These are phyloP conservation scores for Galagoides demidoff DNA, from an alignment of 2,797 vertebrate species.

Conservation along the genomic window DNA sequence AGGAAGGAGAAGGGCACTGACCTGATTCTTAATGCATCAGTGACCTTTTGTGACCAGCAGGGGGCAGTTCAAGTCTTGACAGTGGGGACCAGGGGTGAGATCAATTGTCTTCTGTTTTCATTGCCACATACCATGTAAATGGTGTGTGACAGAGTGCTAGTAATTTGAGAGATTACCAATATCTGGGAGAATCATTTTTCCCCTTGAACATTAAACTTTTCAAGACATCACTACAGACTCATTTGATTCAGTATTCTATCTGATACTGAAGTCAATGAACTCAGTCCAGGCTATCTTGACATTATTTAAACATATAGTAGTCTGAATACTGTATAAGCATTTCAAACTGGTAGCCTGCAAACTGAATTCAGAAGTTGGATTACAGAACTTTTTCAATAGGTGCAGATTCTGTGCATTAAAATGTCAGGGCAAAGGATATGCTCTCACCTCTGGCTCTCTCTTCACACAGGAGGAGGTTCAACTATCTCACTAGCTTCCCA, in stretches of 20 bases:
- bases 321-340: neutral
- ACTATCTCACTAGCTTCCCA: neutral
- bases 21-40: neutral
- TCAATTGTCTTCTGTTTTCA: neutral
- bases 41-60: neutral
- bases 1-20: accelerated
- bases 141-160: neutral
- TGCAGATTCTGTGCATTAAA: neutral
- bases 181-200: neutral
- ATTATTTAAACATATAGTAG: neutral
- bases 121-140: neutral
- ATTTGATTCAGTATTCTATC: accelerated
- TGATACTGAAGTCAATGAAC: neutral
- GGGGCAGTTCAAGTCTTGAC: neutral
- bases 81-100: too few species aligned
- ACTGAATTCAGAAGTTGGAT: neutral
- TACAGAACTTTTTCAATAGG: neutral
- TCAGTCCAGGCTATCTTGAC: neutral
- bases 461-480: accelerated
- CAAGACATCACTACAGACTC: neutral
- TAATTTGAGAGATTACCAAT: neutral
- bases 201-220: neutral
- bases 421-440: too few species aligned
- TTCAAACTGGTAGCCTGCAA: neutral
- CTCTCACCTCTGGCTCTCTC: neutral